A percentile compares a stretch with the other conserved stretches of the same genome.
Evolutionary conservation across 2,888 invertebrate genomes (phyloP).

Genomic region (Ophion ventricosus): DNA sequence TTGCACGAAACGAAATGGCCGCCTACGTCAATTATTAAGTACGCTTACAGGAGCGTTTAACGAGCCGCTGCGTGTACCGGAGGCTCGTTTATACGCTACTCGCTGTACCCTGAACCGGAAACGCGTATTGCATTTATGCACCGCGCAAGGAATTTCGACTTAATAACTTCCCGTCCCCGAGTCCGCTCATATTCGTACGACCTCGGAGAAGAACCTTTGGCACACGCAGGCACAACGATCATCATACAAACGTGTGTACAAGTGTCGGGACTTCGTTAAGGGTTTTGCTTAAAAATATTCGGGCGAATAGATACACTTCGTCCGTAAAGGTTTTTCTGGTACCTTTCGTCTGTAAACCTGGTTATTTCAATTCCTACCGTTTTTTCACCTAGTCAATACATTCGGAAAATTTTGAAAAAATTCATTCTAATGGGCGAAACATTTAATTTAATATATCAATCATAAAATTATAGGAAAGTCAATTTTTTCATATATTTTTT

Average conservation of each 20-base stretch:
- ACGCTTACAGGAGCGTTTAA: conserved; percentile 6
- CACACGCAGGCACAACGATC: background rate
- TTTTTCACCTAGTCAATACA: too few relatives aligned
- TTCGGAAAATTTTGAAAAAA: too few relatives aligned
- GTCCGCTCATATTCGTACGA: conserved; percentile 6
- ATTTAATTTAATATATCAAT: too few relatives aligned
- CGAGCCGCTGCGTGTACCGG: background rate
- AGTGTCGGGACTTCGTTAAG: too few relatives aligned
- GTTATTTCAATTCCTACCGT: too few relatives aligned
- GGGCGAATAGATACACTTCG: too few relatives aligned
- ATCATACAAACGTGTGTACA: background rate
- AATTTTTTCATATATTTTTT: too few relatives aligned
- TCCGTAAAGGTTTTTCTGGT: too few relatives aligned
- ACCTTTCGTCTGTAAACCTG: too few relatives aligned
- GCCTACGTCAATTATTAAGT: background rate
- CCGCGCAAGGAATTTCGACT: conserved; percentile 70
- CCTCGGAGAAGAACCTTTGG: background rate
- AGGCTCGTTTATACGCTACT: background rate
- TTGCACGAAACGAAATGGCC: background rate
- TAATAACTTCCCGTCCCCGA: conserved; percentile 72
- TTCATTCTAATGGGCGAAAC: too few relatives aligned
- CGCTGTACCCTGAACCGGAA: conserved; percentile 38
- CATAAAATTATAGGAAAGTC: too few relatives aligned
- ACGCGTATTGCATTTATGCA: conserved; percentile 45
- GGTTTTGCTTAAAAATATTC: too few relatives aligned